These are phyloP conservation scores for Caracal caracal DNA, from an alignment of 2,113 vertebrate genomes.

Conservation along the genomic window DNA sequence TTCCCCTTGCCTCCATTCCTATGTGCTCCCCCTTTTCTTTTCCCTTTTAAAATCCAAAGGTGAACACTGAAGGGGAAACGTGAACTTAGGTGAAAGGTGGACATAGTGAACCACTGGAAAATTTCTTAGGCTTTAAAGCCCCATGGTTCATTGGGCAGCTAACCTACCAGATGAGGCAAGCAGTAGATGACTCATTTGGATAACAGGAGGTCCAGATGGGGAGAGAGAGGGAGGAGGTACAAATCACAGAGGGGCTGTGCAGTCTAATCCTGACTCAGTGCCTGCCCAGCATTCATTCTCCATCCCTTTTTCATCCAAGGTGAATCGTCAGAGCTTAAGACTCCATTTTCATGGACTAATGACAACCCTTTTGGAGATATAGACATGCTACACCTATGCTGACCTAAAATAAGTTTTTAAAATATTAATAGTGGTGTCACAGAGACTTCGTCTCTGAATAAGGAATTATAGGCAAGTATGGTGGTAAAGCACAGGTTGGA, in stretches of 20 bases:
- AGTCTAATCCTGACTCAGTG: fast-evolving
- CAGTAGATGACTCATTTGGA: background rate
- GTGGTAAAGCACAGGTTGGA: background rate
- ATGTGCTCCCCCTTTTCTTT: background rate
- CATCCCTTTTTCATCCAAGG: background rate
- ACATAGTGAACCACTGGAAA: background rate
- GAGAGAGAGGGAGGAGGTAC: background rate
- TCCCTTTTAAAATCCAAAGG: background rate
- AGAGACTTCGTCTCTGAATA: background rate
- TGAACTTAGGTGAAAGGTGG: background rate
- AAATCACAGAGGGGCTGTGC: background rate
- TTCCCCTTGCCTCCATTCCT: background rate
- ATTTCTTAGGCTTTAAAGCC: background rate
- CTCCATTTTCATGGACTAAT: background rate
- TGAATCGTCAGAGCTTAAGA: background rate
- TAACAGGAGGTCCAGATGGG: too few species aligned
- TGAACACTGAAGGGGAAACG: background rate
- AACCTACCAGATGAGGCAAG: background rate
- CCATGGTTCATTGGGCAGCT: background rate
- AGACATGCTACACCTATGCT: background rate
- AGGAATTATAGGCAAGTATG: background rate
- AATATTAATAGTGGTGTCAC: background rate
- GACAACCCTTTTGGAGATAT: background rate
- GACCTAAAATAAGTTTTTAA: background rate
- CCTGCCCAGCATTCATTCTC: background rate